Evolutionary conservation across 2,888 invertebrate species (phyloP).

Genomic region (Rhopalosiphum nymphaeae): DNA sequence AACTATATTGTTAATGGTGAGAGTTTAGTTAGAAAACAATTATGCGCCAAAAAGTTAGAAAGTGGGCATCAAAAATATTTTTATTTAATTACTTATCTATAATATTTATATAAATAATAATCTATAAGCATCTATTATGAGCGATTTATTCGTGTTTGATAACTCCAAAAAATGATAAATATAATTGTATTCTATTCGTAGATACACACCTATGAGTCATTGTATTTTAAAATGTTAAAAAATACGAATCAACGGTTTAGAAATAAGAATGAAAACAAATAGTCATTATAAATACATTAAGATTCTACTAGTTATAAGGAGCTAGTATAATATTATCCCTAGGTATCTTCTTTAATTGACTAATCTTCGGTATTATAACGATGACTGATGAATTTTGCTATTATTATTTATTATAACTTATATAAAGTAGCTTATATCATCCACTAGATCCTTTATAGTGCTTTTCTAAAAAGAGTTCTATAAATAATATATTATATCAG

Average conservation of each 20-base stretch:
- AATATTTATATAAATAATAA: not conserved
- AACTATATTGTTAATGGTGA: constrained; percentile 45
- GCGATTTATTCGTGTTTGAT: constrained; percentile 25
- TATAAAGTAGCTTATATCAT: not conserved
- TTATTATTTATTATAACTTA: not conserved
- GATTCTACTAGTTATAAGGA: not conserved
- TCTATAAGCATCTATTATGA: not conserved
- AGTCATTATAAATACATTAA: constrained; percentile 54
- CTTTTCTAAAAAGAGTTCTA: not conserved
- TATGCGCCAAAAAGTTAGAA: constrained; percentile 41
- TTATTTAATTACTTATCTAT: constrained; percentile 21
- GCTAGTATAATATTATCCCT: constrained; percentile 18
- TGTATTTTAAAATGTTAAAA: constrained; percentile 13
- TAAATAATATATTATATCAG: not conserved
- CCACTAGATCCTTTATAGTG: not conserved
- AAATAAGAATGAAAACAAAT: constrained; percentile 44
- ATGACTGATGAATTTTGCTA: not conserved
- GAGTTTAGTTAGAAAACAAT: constrained; percentile 43
- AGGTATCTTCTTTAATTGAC: constrained; percentile 15
- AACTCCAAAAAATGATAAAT: not conserved
- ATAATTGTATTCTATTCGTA: not conserved
- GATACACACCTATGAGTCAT: not conserved
- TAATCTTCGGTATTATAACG: constrained; percentile 6
- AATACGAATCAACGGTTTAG: constrained; percentile 7
- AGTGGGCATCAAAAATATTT: constrained; percentile 25